A percentile compares a stretch with the other conserved stretches of the same genome.
Evolutionary conservation across 2,888 invertebrate species (phyloP).

Genomic region (Cryptophagus acutangulus): DNA sequence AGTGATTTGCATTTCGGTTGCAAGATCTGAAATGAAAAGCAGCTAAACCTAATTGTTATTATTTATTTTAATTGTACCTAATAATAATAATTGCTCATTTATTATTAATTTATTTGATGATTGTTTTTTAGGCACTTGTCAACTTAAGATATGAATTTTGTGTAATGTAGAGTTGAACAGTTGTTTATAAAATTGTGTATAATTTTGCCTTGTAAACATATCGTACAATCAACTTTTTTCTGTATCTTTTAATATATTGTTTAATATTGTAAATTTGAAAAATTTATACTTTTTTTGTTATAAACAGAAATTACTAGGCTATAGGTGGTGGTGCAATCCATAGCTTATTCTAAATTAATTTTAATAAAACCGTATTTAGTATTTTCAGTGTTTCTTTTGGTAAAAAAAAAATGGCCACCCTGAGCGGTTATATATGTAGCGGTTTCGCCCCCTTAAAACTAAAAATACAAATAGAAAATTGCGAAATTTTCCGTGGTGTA

Average conservation of each 20-base stretch:
- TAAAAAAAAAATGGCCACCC: too few relatives aligned
- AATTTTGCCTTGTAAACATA: slow-evolving; percentile 19
- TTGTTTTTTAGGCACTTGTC: background rate
- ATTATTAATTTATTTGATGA: background rate
- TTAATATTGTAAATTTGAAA: background rate
- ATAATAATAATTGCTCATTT: background rate
- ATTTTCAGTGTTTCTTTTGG: too few relatives aligned
- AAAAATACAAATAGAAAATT: too few relatives aligned
- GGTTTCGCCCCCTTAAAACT: too few relatives aligned
- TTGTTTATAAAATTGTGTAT: slow-evolving; percentile 10
- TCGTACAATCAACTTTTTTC: slow-evolving; percentile 6
- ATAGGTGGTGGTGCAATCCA: slow-evolving; percentile 47
- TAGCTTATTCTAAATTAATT: slow-evolving; percentile 40
- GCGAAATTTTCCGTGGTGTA: too few relatives aligned
- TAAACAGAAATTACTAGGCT: slow-evolving; percentile 39
- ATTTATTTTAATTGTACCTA: background rate
- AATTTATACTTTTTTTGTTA: background rate
- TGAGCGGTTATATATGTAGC: too few relatives aligned
- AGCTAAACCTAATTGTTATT: too few relatives aligned
- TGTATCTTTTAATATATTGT: slow-evolving; percentile 1
- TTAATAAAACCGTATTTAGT: too few relatives aligned
- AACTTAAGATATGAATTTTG: slow-evolving; percentile 1
- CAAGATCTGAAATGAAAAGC: too few relatives aligned
- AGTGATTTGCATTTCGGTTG: too few relatives aligned
- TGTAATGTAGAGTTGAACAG: too few relatives aligned